These are phyloP conservation scores for Drosophila mauritiana DNA, from an alignment of 1,140 invertebrate genomes.

Conservation along the genomic window DNA sequence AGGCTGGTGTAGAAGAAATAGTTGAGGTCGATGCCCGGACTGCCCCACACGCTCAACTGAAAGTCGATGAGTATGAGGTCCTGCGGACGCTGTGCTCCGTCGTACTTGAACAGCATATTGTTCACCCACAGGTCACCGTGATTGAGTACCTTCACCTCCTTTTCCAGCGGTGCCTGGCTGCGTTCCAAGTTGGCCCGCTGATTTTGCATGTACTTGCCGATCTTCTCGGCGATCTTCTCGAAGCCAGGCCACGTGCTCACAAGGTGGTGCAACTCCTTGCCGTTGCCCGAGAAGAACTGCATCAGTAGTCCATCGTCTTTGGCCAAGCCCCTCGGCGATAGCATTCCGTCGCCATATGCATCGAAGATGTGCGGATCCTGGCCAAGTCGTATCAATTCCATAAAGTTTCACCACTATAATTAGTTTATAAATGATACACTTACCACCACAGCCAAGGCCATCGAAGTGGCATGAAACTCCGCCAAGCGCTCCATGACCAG, in stretches of 20 bases:
- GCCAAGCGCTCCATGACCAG: conserved; percentile 72
- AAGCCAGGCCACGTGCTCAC: conserved; percentile 84
- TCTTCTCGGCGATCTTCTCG: conserved; percentile 73
- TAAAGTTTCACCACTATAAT: too few species aligned
- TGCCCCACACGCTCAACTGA: conserved; percentile 71
- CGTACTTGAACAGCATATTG: conserved; percentile 88
- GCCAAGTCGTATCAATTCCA: neutral
- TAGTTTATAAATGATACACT: neutral
- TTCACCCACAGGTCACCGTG: conserved; percentile 89
- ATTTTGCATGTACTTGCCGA: conserved; percentile 68
- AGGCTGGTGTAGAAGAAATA: conserved; percentile 82
- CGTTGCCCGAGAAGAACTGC: conserved; percentile 70
- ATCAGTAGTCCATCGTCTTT: conserved; percentile 51
- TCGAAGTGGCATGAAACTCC: conserved; percentile 77
- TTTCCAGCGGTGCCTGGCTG: conserved; percentile 50
- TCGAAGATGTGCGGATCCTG: conserved; percentile 61
- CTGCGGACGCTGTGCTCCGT: conserved; percentile 11
- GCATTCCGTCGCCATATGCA: conserved; percentile 59
- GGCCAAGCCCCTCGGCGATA: conserved; percentile 47
- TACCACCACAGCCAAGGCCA: conserved; percentile 63
- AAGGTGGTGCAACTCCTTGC: conserved; percentile 51
- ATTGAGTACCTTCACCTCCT: conserved; percentile 85
- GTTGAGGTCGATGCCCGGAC: conserved; percentile 80
- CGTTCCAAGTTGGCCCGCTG: conserved; percentile 43
- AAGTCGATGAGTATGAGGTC: conserved; percentile 75